Base-by-base conservation (phyloP, 2,113 vertebrate genomes). In the Xenus cinereus region DNA sequence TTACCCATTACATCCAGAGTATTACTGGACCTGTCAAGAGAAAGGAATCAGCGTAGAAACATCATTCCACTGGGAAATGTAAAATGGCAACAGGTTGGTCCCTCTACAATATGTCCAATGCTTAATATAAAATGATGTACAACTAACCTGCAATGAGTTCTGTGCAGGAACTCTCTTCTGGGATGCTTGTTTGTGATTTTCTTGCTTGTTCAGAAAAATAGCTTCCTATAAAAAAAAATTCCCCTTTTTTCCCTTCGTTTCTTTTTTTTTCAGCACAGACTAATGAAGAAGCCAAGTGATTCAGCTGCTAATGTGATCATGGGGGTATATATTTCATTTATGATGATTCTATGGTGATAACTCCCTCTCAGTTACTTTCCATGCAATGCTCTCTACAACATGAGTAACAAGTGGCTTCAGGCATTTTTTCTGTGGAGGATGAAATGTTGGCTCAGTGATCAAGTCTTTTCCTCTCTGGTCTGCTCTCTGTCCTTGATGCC, bases 81-180 rank as follows among this genome's bases (percentile, higher is more conserved):
- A 86, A 95, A 89, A 77, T 39, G 45, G 81, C 93, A 95, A 95
- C 81, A 94, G 74, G 87, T 88, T 57, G 43, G 63, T 95, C 87
- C 82, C 93, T 86, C 63, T 71, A 43, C 85, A 51, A 32, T 69
- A 66, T 85, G 93, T 85, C 71, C 87, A 94, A 48, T 4, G 1
- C 63, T 96, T 94, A 93, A 87, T 95, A 87, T 71, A 95, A 97
- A 94, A 95, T 77, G 59, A 96, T 95, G 71, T 97, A 94, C 74
- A 95, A 71, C 89, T 95, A 96, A 93, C 59, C 41, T 79, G 89
- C 96, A 91, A 77, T 74, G 84, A 95, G 71, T 79, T 87, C 87
- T 92, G 71, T 27, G 50, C 50, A 73, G 43, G 26, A 92, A 24
- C n/a, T 92, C 69, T 93, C 90, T 83, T 91, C 50, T 74, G 71